Base-by-base conservation (phyloP, 1,140 invertebrate genomes). In the Drosophila sucinea region DNA sequence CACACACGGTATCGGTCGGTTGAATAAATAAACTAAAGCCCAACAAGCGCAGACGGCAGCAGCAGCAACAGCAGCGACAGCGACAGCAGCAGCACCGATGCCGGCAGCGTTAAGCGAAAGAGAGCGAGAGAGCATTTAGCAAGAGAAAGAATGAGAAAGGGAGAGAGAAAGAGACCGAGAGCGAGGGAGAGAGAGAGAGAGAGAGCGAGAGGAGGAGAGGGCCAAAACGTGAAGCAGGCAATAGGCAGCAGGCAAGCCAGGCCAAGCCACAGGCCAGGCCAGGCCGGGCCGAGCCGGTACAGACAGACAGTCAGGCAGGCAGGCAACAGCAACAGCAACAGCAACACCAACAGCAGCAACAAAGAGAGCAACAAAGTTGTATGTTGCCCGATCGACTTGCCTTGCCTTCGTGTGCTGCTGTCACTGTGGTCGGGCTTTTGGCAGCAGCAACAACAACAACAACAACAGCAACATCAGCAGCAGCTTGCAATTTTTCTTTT, bases 1-100 rank as follows among this genome's bases (percentile, higher is more conserved):
- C 86, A 87, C 81, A 82, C 79, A 81, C 83, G 81, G 79, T 72
- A 87, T 90, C 86, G 79, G 78, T 84, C 86, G 81, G 38, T 75
- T 83, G 86, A 84, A 90, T 90, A 90, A 87, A 90, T 90, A 90
- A 87, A 87, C 81, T 76, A 79, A 81, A 78, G 73, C 67, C 71
- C 67, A 78, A 71, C 57, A 70, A 73, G 66, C 66, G 68, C 64
- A 67, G 55, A 66, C 73, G 68, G 66, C 58, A 47, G 29, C 40
- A 30, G 32, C 68, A 62, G 54, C 68, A 56, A 38, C 32, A 30
- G 60, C 54, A 63, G 33, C 35, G n/a, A n/a, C 55, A 63, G 35
- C 66, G 54, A 40, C 65, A 58, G 38, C 63, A 30, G 38, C 47
- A 38, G 44, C 61, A 35, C 7, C 40, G 30, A 67, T 64, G 35